phyloP scores from a whole-genome alignment of 1,140 invertebrate genomes.

The Sarcophaga bullata region DNA sequence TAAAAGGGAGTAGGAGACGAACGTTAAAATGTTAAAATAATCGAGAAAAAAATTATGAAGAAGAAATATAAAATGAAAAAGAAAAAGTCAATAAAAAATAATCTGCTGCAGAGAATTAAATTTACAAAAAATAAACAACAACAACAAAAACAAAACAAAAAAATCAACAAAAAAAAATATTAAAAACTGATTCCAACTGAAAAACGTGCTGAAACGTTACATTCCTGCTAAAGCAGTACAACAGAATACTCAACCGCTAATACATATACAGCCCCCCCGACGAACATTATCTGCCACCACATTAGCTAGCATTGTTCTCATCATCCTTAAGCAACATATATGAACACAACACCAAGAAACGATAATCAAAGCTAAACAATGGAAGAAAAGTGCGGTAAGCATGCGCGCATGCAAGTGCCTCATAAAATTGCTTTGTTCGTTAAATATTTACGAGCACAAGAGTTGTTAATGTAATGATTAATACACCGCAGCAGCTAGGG shows the following conservation, averaged over 20 bases:
- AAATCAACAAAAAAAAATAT: slow-evolving; percentile 18
- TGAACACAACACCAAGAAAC: background rate
- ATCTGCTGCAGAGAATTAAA: too few species aligned
- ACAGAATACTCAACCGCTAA: background rate
- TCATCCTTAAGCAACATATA: too few species aligned
- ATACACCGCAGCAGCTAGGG: too few species aligned
- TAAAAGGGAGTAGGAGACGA: background rate
- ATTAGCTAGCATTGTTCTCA: too few species aligned
- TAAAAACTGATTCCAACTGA: background rate
- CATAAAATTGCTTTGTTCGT: background rate
- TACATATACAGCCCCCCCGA: background rate
- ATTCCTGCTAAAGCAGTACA: background rate
- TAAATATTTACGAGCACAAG: background rate
- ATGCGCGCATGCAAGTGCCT: slow-evolving; percentile 19
- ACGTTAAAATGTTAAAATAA: background rate
- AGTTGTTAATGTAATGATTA: too few species aligned
- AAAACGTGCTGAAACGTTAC: slow-evolving; percentile 24
- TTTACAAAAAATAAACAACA: background rate
- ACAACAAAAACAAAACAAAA: background rate
- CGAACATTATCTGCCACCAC: background rate
- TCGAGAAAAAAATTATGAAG: background rate
- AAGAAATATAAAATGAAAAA: background rate
- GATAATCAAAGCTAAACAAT: slow-evolving; percentile 14
- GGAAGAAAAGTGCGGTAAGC: background rate
- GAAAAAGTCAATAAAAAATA: background rate